Conservation (phyloP, 2,113 vertebrate species). For the Pithys albifrons region DNA sequence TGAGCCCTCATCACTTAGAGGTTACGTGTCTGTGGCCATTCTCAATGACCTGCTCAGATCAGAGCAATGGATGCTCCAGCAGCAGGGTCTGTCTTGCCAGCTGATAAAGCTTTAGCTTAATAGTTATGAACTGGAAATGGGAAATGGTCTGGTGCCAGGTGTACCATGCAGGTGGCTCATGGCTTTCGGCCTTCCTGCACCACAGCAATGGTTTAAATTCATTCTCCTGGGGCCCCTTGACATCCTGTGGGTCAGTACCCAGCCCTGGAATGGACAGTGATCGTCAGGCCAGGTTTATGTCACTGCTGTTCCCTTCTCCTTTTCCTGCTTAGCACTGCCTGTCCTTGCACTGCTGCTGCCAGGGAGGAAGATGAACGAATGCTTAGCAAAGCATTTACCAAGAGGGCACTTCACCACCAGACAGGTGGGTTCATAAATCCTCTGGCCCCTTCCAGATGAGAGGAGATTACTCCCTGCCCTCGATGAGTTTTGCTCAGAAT, state of each 20-base stretch:
- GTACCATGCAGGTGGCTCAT: neutral
- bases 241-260: neutral
- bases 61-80: neutral
- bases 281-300: neutral
- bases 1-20: accelerated
- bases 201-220: accelerated
- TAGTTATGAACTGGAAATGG: neutral
- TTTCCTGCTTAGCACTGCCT: accelerated
- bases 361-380: neutral
- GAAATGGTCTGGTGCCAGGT: neutral
- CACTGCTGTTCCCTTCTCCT: neutral
- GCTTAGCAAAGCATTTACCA: neutral
- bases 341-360: neutral
- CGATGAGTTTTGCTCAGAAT: neutral
- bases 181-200: neutral
- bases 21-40: accelerated
- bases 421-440: neutral
- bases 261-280: neutral
- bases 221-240: neutral
- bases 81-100: neutral
- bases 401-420: neutral
- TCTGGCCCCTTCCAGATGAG: neutral
- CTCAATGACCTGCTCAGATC: neutral
- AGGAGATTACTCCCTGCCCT: neutral
- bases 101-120: neutral